phyloP scores from a whole-genome alignment of 2,888 invertebrate species.

The Mimas tiliae region DNA sequence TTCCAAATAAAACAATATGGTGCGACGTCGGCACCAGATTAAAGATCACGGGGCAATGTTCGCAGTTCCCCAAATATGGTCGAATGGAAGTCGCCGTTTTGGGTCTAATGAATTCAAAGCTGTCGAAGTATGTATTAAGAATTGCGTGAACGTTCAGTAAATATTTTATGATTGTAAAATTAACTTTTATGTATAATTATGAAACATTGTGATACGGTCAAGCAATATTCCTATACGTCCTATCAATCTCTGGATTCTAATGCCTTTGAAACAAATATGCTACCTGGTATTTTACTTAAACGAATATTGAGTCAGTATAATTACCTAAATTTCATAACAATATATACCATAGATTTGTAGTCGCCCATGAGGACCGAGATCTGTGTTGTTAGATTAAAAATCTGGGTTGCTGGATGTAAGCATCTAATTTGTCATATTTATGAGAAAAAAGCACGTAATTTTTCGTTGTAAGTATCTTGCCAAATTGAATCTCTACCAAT shows the following conservation, averaged over 20 bases:
- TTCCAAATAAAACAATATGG: conserved; percentile 28
- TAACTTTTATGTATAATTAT: background rate
- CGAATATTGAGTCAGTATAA: no score
- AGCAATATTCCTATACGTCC: no score
- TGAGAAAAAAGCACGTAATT: no score
- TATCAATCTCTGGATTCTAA: no score
- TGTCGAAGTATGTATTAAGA: conserved; percentile 44
- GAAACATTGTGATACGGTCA: background rate
- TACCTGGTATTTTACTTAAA: no score
- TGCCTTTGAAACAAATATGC: no score
- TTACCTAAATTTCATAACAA: background rate
- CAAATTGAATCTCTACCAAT: no score
- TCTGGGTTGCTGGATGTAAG: no score
- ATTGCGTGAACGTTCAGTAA: conserved; percentile 39
- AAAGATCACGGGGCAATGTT: conserved; percentile 57
- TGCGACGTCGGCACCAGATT: conserved; percentile 44
- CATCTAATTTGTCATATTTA: no score
- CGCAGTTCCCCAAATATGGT: conserved; percentile 55
- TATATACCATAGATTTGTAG: background rate
- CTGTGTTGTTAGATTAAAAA: no score
- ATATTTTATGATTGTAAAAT: background rate
- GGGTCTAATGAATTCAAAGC: conserved; percentile 54
- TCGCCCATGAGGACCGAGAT: background rate
- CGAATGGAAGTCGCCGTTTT: conserved; percentile 53
- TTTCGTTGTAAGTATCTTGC: no score